These are phyloP conservation scores for Alectoris magna DNA, from an alignment of 2,797 vertebrate species.

Conservation along the genomic window DNA sequence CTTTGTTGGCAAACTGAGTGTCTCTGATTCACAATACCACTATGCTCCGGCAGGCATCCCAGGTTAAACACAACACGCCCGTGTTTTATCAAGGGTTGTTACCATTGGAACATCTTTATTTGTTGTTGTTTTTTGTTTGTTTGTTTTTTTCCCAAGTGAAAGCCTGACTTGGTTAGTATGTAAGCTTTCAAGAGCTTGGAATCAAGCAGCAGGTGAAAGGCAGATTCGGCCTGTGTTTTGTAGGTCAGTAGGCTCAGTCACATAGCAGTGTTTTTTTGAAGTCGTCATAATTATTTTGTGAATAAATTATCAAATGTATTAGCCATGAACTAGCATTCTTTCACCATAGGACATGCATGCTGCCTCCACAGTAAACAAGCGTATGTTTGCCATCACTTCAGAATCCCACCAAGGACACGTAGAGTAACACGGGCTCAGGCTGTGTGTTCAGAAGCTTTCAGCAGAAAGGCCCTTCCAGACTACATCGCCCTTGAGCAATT, in stretches of 20 bases:
- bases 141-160: constrained; percentile 13
- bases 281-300: neutral
- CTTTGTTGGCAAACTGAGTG: neutral
- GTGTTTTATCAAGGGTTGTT: neutral
- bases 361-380: neutral
- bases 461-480: constrained; percentile 10
- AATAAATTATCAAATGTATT: constrained; percentile 16
- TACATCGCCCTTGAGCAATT: constrained; percentile 34
- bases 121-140: neutral
- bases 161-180: neutral
- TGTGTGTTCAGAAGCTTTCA: constrained; percentile 2
- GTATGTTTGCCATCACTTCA: neutral
- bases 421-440: neutral
- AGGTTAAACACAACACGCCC: neutral
- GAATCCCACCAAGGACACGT: neutral
- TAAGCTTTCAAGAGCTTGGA: neutral
- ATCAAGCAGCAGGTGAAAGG: constrained; percentile 21
- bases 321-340: constrained; percentile 20
- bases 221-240: constrained; percentile 44
- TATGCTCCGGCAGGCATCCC: neutral
- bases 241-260: constrained; percentile 34
- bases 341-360: neutral
- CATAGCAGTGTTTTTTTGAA: constrained; percentile 29
- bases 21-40: neutral
- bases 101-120: neutral